phyloP scores from a whole-genome alignment of 2,113 vertebrate genomes.

The Chunga burmeisteri region DNA sequence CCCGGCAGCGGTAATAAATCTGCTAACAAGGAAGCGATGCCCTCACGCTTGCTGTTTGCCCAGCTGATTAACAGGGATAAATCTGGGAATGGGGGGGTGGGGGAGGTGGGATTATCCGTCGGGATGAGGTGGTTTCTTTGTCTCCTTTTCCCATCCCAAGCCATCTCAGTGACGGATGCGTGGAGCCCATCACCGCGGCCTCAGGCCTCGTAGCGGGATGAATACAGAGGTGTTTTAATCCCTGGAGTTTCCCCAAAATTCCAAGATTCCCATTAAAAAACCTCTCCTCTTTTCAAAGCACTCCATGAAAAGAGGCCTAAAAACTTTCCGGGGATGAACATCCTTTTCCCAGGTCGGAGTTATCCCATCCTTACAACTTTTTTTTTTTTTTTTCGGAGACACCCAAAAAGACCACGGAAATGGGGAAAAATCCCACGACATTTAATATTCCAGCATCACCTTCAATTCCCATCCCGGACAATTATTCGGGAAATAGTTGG shows the following conservation, averaged over 20 bases:
- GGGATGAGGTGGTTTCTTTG: slow-evolving; percentile 51
- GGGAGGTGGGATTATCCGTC: slow-evolving; percentile 48
- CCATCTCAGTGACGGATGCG: background rate
- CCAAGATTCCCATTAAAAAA: background rate
- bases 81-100: background rate
- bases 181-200: background rate
- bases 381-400: too few species aligned
- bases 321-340: background rate
- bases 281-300: background rate
- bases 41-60: slow-evolving; percentile 69
- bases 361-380: background rate
- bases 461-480: background rate
- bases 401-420: background rate
- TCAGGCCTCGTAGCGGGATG: background rate
- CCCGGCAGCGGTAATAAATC: slow-evolving; percentile 65
- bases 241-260: background rate
- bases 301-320: background rate
- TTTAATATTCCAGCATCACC: background rate
- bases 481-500: background rate
- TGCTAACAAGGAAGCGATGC: slow-evolving; percentile 70
- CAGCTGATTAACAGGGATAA: slow-evolving; percentile 68
- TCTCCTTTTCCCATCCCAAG: background rate
- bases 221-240: background rate
- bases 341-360: accelerated
- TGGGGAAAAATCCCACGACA: accelerated